Conservation (phyloP, 2,797 vertebrate genomes). For the Chaetodon trifasciatus region DNA sequence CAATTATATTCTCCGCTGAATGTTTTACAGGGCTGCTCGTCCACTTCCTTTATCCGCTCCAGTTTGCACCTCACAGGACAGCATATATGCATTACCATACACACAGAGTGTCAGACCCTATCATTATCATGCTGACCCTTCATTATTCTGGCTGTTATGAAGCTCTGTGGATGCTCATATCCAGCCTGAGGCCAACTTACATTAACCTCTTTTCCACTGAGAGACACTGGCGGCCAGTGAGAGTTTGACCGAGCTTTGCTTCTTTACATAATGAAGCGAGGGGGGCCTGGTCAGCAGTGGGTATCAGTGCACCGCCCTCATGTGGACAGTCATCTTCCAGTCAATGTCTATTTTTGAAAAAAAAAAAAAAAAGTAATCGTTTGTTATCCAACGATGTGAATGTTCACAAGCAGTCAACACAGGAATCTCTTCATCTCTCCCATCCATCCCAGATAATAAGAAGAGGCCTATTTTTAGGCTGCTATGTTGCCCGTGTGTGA, state of each 20-base stretch:
- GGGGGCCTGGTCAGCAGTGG: background rate
- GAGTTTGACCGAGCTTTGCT: conserved; percentile 26
- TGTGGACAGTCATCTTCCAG: background rate
- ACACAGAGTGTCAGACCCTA: conserved; percentile 35
- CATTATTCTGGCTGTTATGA: conserved; percentile 52
- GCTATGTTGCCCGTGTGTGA: too few relatives aligned
- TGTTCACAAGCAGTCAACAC: too few relatives aligned
- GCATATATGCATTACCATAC: conserved; percentile 6
- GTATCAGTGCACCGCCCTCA: background rate
- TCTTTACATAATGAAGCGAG: conserved; percentile 23
- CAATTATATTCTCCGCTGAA: background rate
- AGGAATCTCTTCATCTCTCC: too few relatives aligned
- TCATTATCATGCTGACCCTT: conserved; percentile 41
- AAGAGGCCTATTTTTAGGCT: too few relatives aligned
- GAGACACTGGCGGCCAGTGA: background rate
- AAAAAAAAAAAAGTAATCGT: too few relatives aligned
- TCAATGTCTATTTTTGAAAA: too few relatives aligned
- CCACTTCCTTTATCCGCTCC: conserved; percentile 8
- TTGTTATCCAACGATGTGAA: too few relatives aligned
- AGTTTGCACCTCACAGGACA: conserved; percentile 39
- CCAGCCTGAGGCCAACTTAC: conserved; percentile 46
- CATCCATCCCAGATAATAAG: too few relatives aligned
- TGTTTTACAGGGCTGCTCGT: background rate
- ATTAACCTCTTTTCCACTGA: conserved; percentile 59
- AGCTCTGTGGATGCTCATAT: conserved; percentile 49